Percentiles rank a stretch among this genome's conserved stretches.
Conservation (phyloP, 2,888 invertebrate species). For the Tetragonula carbonaria region DNA sequence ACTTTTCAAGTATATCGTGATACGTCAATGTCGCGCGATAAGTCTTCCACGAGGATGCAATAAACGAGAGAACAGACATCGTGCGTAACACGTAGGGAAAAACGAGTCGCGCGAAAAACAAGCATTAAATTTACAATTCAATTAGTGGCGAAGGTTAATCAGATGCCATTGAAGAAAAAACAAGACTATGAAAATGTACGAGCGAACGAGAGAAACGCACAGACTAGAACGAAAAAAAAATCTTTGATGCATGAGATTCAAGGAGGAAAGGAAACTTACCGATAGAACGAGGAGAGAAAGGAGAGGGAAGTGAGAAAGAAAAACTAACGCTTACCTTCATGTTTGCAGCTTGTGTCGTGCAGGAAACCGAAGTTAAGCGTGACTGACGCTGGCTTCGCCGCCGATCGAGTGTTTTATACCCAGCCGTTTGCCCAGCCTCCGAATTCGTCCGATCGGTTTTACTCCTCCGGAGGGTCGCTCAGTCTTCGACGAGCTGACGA, state of each 20-base stretch:
- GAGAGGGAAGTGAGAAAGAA: not conserved
- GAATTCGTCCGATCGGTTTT: conserved; percentile 71
- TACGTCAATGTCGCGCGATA: not conserved
- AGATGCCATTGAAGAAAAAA: not conserved
- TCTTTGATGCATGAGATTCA: not conserved
- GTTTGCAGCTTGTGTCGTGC: conserved; percentile 60
- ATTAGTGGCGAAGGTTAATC: conserved; percentile 1
- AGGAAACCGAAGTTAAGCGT: conserved; percentile 67
- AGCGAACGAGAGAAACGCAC: not conserved
- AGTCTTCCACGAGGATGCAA: not conserved
- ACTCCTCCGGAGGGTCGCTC: not conserved
- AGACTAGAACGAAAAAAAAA: too few relatives aligned
- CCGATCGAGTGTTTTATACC: conserved; percentile 76
- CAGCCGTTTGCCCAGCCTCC: conserved; percentile 70
- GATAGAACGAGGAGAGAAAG: not conserved
- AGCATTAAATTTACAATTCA: not conserved
- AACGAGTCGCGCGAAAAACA: not conserved
- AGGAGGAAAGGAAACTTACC: not conserved
- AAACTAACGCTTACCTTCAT: conserved; percentile 76
- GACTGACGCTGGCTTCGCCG: conserved; percentile 74
- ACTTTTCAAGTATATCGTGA: not conserved
- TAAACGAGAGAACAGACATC: not conserved
- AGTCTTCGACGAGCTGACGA: not conserved
- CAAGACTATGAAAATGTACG: not conserved
- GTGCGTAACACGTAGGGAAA: not conserved